Percentiles rank a stretch among this genome's conserved stretches.
Evolutionary conservation across 2,888 invertebrate species (phyloP).

Genomic region (Tipula lateralis): DNA sequence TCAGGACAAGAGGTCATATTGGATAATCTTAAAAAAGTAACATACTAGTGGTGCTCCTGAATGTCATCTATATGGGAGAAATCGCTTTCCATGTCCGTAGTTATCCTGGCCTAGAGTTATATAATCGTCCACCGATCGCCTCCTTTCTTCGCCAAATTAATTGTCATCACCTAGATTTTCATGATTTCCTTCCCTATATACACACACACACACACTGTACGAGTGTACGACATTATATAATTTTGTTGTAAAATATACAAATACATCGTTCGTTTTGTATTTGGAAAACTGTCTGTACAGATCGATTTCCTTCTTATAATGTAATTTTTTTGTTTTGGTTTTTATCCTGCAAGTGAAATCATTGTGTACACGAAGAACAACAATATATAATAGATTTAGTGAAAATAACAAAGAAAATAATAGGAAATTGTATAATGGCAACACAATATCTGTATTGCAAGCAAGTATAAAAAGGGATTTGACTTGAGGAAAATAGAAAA

Average conservation of each 20-base stretch:
- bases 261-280: not conserved
- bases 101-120: too few species aligned
- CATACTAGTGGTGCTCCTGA: too few species aligned
- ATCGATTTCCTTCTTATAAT: not conserved
- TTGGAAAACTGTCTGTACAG: not conserved
- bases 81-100: too few species aligned
- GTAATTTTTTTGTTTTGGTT: not conserved
- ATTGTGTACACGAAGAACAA: not conserved
- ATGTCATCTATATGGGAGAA: too few species aligned
- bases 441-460: not conserved
- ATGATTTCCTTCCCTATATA: not conserved
- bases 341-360: constrained; percentile 11
- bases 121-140: too few species aligned
- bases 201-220: not conserved
- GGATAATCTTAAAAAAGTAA: too few species aligned
- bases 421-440: not conserved
- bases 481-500: not conserved
- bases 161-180: not conserved
- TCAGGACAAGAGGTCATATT: too few species aligned
- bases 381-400: not conserved
- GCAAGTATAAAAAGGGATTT: not conserved
- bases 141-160: too few species aligned
- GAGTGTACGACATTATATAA: not conserved
- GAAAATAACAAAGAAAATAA: not conserved
- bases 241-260: too few species aligned